These are phyloP conservation scores for Brachyptera risi DNA, from an alignment of 2,888 invertebrate species.

Conservation along the genomic window DNA sequence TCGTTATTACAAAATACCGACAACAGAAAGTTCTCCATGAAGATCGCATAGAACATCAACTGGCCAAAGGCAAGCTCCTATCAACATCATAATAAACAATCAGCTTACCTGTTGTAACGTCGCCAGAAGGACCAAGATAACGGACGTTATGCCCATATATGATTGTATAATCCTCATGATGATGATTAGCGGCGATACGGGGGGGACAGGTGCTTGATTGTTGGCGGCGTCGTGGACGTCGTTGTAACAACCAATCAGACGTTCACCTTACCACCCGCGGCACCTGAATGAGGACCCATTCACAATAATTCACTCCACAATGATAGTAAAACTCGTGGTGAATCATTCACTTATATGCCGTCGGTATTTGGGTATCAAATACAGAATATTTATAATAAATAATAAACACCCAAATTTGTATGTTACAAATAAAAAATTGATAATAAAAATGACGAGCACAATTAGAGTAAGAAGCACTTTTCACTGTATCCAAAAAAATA, in stretches of 20 bases:
- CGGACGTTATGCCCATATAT: slow-evolving; percentile 2
- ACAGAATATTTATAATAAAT: neutral
- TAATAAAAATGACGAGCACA: too few relatives aligned
- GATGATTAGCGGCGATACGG: neutral
- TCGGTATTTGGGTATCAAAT: too few relatives aligned
- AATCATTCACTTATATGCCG: slow-evolving; percentile 3
- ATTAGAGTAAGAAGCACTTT: neutral
- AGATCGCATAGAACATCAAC: too few relatives aligned
- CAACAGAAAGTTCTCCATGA: too few relatives aligned
- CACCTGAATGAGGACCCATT: slow-evolving; percentile 15
- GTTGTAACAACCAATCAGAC: neutral
- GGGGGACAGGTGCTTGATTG: slow-evolving; percentile 1
- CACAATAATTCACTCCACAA: slow-evolving; percentile 20
- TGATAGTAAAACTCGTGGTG: neutral
- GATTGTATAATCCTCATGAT: slow-evolving; percentile 12
- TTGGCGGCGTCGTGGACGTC: neutral
- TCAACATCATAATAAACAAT: too few relatives aligned
- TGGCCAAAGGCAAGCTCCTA: too few relatives aligned
- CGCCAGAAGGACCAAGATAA: slow-evolving; percentile 25
- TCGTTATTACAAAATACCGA: too few relatives aligned
- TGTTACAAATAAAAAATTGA: neutral
- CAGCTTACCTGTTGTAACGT: slow-evolving; percentile 27
- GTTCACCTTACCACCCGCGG: slow-evolving; percentile 17
- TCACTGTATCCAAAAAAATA: slow-evolving; percentile 10
- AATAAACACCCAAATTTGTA: neutral